Percentiles rank a stretch among this genome's conserved stretches.
phyloP scores from a whole-genome alignment of 2,113 vertebrate species.

The Setophaga kirtlandii region DNA sequence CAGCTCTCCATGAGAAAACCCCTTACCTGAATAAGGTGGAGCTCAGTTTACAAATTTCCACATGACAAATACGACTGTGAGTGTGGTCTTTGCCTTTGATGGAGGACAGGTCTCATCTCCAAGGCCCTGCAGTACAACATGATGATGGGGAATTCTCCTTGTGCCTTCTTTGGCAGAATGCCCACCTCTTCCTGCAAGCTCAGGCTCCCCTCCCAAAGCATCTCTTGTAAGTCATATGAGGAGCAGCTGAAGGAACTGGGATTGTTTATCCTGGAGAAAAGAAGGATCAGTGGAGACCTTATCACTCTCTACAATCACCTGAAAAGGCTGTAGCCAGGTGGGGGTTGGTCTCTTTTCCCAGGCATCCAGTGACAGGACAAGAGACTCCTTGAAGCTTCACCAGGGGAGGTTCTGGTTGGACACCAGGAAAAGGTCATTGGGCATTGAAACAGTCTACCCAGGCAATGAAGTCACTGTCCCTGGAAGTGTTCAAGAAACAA shows the following conservation, averaged over 20 bases:
- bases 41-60: not conserved
- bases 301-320: not conserved
- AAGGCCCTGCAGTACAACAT: not conserved
- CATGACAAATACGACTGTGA: not conserved
- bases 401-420: accelerated
- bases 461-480: not conserved
- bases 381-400: not conserved
- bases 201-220: not conserved
- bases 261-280: not conserved
- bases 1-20: not conserved
- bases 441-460: not conserved
- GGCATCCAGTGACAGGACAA: not conserved
- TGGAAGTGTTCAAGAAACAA: not conserved
- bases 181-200: not conserved
- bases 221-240: not conserved
- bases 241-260: not conserved
- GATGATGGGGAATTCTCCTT: not conserved
- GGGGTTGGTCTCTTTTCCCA: not conserved
- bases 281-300: not conserved
- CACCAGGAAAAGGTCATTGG: not conserved
- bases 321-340: not conserved
- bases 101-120: not conserved
- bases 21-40: not conserved
- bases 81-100: not conserved
- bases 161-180: not conserved